Conservation (phyloP, 2,797 vertebrate genomes). For the Pygocentrus nattereri region DNA sequence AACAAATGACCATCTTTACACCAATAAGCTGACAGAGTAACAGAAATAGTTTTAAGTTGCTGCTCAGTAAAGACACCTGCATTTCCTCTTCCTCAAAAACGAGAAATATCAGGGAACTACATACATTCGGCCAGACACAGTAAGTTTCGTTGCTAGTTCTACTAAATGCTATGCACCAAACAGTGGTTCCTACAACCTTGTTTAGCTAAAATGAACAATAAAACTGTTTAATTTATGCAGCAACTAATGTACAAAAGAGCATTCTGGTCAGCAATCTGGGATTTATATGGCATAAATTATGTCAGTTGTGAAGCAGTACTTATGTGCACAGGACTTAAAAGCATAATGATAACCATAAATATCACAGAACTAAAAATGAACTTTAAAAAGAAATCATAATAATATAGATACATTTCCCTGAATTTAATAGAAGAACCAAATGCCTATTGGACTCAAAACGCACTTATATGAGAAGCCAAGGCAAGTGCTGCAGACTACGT, state of each 20-base stretch:
- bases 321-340: too few species aligned
- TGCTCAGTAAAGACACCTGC: background rate
- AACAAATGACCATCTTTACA: too few species aligned
- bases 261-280: background rate
- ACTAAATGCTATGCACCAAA: background rate
- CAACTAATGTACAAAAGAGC: background rate
- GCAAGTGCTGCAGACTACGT: too few species aligned
- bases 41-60: too few species aligned
- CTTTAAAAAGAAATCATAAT: too few species aligned
- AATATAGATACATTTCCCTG: too few species aligned
- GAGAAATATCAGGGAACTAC: background rate
- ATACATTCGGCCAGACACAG: background rate
- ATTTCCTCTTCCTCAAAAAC: background rate
- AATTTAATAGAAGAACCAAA: too few species aligned
- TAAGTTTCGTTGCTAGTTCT: background rate
- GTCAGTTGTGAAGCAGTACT: background rate
- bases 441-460: too few species aligned
- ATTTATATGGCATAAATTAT: background rate
- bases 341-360: too few species aligned
- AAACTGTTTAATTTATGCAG: too few species aligned
- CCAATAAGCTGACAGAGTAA: too few species aligned
- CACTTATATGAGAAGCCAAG: too few species aligned
- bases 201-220: background rate
- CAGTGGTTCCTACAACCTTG: background rate
- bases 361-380: background rate